These are phyloP conservation scores for Drosophila arizonae DNA, from an alignment of 1,140 invertebrate genomes.

Conservation along the genomic window DNA sequence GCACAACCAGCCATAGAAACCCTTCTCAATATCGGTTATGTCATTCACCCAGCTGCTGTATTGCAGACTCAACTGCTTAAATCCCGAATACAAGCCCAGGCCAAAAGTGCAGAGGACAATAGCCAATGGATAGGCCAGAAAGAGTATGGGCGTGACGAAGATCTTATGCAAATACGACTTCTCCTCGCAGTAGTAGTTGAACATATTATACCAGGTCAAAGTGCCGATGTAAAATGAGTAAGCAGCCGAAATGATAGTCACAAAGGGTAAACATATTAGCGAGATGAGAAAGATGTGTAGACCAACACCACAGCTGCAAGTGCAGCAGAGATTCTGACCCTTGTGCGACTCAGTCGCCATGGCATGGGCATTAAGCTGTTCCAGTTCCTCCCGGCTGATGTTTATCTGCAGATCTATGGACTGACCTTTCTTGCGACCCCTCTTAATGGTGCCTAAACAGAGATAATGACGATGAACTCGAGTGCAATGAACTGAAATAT, in stretches of 20 bases:
- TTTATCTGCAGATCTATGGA: conserved; percentile 89
- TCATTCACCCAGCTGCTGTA: conserved; percentile 88
- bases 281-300: conserved; percentile 88
- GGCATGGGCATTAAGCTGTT: conserved; percentile 86
- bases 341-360: conserved; percentile 85
- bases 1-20: conserved; percentile 91
- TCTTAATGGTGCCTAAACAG: conserved; percentile 86
- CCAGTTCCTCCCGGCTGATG: conserved; percentile 88
- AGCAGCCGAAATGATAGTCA: conserved; percentile 85
- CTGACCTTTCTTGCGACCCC: conserved; percentile 89
- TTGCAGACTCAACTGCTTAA: conserved; percentile 88
- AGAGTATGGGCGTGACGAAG: conserved; percentile 87
- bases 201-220: conserved; percentile 90
- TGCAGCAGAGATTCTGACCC: conserved; percentile 84
- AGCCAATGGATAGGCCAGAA: conserved; percentile 88
- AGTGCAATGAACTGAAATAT: too few relatives aligned
- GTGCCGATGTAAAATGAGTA: conserved; percentile 91
- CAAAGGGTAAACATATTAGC: conserved; percentile 87
- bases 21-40: conserved; percentile 90
- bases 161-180: conserved; percentile 86
- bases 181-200: conserved; percentile 88
- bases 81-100: conserved; percentile 87
- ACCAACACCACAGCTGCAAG: conserved; percentile 86
- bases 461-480: too few relatives aligned
- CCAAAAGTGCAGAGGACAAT: conserved; percentile 87